A percentile compares a stretch with the other conserved stretches of the same genome.
Conservation (phyloP, 2,113 vertebrate genomes). For the Anguilla japonica region DNA sequence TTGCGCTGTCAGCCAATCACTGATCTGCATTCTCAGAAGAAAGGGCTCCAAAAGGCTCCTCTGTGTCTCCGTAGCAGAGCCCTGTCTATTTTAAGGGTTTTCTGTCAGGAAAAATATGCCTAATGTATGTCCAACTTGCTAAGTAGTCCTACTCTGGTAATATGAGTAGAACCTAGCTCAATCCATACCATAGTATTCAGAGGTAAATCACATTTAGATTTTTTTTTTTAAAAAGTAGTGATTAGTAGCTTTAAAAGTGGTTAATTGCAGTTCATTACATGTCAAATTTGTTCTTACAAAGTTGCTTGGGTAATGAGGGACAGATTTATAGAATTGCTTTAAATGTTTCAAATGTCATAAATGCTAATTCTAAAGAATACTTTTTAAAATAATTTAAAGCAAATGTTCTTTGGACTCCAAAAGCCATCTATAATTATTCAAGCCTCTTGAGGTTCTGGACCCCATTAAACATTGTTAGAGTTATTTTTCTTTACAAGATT, state of each 20-base stretch:
- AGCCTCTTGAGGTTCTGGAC: not conserved
- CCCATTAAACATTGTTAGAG: conserved; percentile 6
- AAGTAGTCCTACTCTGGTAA: too few relatives aligned
- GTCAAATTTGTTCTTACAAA: conserved; percentile 2
- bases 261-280: not conserved
- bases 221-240: too few relatives aligned
- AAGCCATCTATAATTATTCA: not conserved
- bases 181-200: not conserved
- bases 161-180: too few relatives aligned
- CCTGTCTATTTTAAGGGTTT: too few relatives aligned
- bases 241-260: too few relatives aligned
- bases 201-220: not conserved
- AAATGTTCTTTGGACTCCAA: not conserved
- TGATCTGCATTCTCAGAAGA: too few relatives aligned
- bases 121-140: too few relatives aligned
- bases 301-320: not conserved
- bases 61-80: too few relatives aligned
- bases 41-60: too few relatives aligned
- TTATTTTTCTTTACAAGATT: conserved; percentile 7
- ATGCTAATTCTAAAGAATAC: not conserved
- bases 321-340: not conserved
- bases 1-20: too few relatives aligned
- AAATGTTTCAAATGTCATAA: not conserved
- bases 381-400: not conserved
- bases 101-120: too few relatives aligned